Base-by-base conservation (phyloP, 2,113 vertebrate species). In the Conger conger region DNA sequence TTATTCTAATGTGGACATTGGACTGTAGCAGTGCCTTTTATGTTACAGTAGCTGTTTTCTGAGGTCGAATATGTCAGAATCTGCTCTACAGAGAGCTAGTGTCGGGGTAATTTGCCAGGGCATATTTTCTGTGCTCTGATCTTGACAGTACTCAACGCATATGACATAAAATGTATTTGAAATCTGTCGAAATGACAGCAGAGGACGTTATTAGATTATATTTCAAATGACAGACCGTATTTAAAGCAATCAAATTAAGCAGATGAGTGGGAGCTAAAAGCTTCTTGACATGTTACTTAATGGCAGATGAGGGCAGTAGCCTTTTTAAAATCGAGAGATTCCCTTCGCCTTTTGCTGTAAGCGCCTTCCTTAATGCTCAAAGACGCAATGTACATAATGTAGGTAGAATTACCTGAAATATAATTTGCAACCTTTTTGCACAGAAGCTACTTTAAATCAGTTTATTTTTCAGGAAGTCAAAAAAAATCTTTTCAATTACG, bases 241-340 rank as follows among this genome's bases (percentile, higher is more conserved):
- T 89, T 40, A 86, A 40, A 82, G 57, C 50, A 88, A 89, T 86
- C 50, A 86, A 84, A 82, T 87, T 87, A 79, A 84, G 40, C 60
- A 85, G 79, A 77, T 86, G 82, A 80, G 86, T 78, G 40, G 53
- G 73, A 80, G 81, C 84, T 89, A 85, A 90, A 90, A 89, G 86
- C 89, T 87, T 82, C 82, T 88, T 83, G 83, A 90, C 79, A 79
- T 88, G 42, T 85, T 80, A 50, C 60, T 60, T 85, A 86, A 85
- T 86, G 82, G 33, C 68, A 54, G 73, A 50, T 30, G 85, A 83
- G 60, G 82, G 77, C 27, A 83, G 35, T 78, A 40, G 82, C 83
- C 79, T 38, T 78, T 57, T 81, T 86, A 23, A 45, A 81, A 85
- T 36, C n/a, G 37, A 73, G 30, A 54, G 11, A 27, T 37, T 33